Base-by-base conservation (phyloP, 1,140 invertebrate species). In the Triops longicaudatus region DNA sequence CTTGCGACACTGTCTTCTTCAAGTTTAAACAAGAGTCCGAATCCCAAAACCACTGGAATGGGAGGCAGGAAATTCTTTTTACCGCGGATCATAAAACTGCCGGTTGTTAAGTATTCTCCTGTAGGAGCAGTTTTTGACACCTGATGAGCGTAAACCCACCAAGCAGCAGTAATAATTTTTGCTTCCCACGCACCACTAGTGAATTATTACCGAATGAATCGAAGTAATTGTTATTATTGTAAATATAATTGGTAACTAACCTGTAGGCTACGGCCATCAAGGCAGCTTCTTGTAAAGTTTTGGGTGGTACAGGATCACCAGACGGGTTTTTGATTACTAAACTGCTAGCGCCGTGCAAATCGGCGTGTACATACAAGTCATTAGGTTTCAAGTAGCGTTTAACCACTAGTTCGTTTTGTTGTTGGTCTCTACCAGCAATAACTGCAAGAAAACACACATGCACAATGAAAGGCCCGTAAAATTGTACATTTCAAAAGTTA, bases 51-150 rank as follows among this genome's bases (percentile, higher is more conserved):
- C 1, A 99, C 86, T 83, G 97, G 92, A 77, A 90, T 90, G 3
- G 95, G 93, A 0, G 95, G 94, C 14, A 99, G 84, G 85, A 94
- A 99, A 86, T 99, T 99, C 85, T 98, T 99, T 84, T 96, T 98
- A 26, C 97, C 98, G 79, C 97, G 88, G 82, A 99, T 95, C 97
- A 99, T 99, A 84, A 99, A 99, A 79, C 95, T 96, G 79, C 97
- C 97, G n/a, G 88, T 87, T 17, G 87, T 85, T 3, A 90, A 82
- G 80, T 90, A 90, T 81, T 90, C 89, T 76, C 89, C 89, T 79
- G 85, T 86, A 4, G 88, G 89, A 0, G 98, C 98, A 0, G 95
- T 98, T 86, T 99, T 98, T 17, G 95, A 97, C n/a, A 99, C 95
- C 86, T 99, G 97, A 80, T 96, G 88, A 78, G 92, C 91, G 83